These are phyloP conservation scores for Huso huso DNA, from an alignment of 2,797 vertebrate genomes.

Conservation along the genomic window DNA sequence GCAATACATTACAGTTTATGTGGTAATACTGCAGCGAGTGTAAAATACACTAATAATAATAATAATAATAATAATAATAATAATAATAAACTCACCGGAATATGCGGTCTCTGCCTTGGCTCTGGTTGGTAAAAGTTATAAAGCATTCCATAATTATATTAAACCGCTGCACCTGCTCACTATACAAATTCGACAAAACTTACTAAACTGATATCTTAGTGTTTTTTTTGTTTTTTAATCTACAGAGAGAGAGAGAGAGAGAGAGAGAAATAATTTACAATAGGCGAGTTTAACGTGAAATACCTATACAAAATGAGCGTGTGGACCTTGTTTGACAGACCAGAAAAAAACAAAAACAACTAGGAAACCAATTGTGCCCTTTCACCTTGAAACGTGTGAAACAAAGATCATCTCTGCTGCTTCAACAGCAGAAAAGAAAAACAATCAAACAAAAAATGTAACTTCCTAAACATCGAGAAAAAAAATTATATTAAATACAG, in stretches of 20 bases:
- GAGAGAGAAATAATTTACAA: too few relatives aligned
- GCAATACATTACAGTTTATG: too few relatives aligned
- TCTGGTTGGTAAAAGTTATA: conserved; percentile 67
- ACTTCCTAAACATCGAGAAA: too few relatives aligned
- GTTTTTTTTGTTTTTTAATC: not conserved
- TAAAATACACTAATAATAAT: not conserved
- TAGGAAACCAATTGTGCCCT: not conserved
- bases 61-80: not conserved
- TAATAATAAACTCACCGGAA: conserved; percentile 64
- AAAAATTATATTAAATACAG: too few relatives aligned
- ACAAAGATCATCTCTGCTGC: conserved; percentile 1
- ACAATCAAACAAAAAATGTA: too few relatives aligned
- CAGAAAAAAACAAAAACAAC: not conserved
- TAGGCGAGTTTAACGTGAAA: not conserved
- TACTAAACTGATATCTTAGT: not conserved
- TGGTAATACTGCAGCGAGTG: too few relatives aligned
- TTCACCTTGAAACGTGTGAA: not conserved
- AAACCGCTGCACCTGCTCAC: not conserved
- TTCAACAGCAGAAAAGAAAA: too few relatives aligned
- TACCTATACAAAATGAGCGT: not conserved
- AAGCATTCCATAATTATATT: conserved; percentile 65
- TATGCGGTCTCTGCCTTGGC: conserved; percentile 79
- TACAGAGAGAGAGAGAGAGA: not conserved
- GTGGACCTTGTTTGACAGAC: not conserved
- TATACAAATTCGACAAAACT: not conserved